Evolutionary conservation across 1,140 invertebrate genomes (phyloP).

Genomic region (Megalonaias nervosa): DNA sequence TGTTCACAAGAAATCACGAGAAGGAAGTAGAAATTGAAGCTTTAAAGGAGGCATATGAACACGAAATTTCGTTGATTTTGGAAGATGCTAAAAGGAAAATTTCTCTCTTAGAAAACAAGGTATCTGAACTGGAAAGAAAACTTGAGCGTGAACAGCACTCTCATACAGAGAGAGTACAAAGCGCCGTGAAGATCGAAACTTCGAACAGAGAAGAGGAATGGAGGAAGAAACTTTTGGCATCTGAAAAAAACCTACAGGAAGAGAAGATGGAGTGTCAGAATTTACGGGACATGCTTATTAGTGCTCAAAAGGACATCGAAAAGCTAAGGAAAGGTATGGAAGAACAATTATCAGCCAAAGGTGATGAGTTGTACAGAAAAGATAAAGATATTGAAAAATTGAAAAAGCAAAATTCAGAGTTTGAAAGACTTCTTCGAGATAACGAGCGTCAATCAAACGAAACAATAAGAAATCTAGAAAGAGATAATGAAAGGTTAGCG

Average conservation of each 20-base stretch:
- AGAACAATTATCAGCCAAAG: constrained; percentile 52
- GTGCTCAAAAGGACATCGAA: constrained; percentile 66
- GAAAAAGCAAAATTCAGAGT: constrained; percentile 37
- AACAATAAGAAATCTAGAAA: constrained; percentile 51
- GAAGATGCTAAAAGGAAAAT: constrained; percentile 57
- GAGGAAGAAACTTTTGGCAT: constrained; percentile 42
- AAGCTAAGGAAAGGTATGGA: constrained; percentile 56
- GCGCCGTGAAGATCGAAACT: constrained; percentile 42
- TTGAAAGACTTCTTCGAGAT: constrained; percentile 53
- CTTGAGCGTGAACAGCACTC: constrained; percentile 42
- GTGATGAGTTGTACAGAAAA: constrained; percentile 51
- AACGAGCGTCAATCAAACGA: constrained; percentile 45
- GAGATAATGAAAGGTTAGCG: constrained; percentile 53
- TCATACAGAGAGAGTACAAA: constrained; percentile 40
- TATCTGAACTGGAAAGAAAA: constrained; percentile 42
- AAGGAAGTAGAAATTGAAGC: constrained; percentile 69
- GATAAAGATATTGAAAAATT: constrained; percentile 58
- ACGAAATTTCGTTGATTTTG: constrained; percentile 60
- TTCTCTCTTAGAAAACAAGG: constrained; percentile 44
- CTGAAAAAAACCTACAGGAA: constrained; percentile 55
- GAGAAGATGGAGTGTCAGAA: constrained; percentile 64
- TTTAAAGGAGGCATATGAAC: constrained; percentile 64
- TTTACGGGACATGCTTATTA: constrained; percentile 64
- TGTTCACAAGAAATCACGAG: constrained; percentile 69
- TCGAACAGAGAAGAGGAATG: constrained; percentile 50